A percentile compares a stretch with the other conserved stretches of the same genome.
Evolutionary conservation across 2,113 vertebrate species (phyloP).

Genomic region (Ariopsis seemanni): DNA sequence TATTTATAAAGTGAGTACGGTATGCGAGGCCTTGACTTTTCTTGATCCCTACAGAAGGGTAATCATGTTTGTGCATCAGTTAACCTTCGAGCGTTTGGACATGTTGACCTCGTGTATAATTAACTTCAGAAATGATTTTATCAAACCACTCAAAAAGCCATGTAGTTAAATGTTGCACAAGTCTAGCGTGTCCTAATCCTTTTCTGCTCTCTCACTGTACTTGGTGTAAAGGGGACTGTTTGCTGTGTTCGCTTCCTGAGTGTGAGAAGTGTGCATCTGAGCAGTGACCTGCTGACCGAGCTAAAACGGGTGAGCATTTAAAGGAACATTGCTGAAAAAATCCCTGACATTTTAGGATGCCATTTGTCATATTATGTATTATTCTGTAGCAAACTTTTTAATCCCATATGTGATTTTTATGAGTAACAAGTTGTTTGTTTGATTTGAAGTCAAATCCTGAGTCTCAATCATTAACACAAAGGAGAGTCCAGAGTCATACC

Average conservation of each 20-base stretch:
- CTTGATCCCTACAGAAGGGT: neutral
- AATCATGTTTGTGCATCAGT: neutral
- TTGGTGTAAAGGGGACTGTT: constrained; percentile 21
- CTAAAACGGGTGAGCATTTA: constrained; percentile 50
- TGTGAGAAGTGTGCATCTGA: constrained; percentile 47
- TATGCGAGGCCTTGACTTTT: constrained; percentile 6
- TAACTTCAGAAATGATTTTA: neutral
- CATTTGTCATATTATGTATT: neutral
- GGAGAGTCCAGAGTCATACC: neutral
- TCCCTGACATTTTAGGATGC: neutral
- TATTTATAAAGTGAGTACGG: constrained; percentile 48
- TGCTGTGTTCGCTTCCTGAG: constrained; percentile 35
- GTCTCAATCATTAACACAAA: neutral
- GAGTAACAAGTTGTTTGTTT: neutral
- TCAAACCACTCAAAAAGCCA: neutral
- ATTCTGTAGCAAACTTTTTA: neutral
- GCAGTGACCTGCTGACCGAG: constrained; percentile 45
- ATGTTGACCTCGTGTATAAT: neutral
- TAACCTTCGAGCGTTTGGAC: neutral
- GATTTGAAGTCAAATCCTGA: neutral
- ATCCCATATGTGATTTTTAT: neutral
- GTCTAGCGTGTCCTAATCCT: neutral
- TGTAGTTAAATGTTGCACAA: neutral
- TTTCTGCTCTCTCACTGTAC: neutral
- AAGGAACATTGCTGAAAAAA: neutral